A percentile compares a stretch with the other conserved stretches of the same genome.
Evolutionary conservation across 2,797 vertebrate genomes (phyloP).

Genomic region (Rallus crepitans): DNA sequence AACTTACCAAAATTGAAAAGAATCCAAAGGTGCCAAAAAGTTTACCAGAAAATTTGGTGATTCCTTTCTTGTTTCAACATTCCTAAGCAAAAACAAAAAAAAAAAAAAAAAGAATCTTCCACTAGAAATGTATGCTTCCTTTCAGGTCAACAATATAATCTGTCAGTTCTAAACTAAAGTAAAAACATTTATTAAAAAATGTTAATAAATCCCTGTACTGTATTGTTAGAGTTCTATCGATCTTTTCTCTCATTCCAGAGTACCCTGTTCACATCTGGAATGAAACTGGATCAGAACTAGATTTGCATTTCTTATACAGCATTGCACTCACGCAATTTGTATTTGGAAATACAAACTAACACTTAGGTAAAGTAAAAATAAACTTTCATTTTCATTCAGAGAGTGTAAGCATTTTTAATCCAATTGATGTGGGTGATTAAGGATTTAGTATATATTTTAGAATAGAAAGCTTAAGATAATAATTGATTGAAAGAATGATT

Average conservation of each 20-base stretch:
- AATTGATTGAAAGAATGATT: neutral
- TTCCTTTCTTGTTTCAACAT: neutral
- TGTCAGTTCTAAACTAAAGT: neutral
- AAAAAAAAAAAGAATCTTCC: neutral
- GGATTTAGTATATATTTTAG: neutral
- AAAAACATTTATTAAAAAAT: neutral
- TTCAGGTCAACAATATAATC: neutral
- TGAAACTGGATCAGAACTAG: neutral
- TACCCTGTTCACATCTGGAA: neutral
- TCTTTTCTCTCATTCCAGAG: neutral
- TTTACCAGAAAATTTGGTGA: neutral
- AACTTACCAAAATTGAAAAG: neutral
- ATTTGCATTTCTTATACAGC: neutral
- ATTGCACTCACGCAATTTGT: neutral
- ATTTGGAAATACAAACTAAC: neutral
- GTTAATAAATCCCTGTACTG: too few relatives aligned
- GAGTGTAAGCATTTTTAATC: neutral
- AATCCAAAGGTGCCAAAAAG: neutral
- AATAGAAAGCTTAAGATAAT: neutral
- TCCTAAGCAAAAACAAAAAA: neutral
- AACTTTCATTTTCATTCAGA: neutral
- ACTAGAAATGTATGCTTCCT: accelerated
- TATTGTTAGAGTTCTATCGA: neutral
- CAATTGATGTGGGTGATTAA: neutral
- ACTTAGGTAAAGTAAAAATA: neutral